Percentiles rank a stretch among this genome's conserved stretches.
phyloP scores from a whole-genome alignment of 2,888 invertebrate species.

The Cheilosia impressa region DNA sequence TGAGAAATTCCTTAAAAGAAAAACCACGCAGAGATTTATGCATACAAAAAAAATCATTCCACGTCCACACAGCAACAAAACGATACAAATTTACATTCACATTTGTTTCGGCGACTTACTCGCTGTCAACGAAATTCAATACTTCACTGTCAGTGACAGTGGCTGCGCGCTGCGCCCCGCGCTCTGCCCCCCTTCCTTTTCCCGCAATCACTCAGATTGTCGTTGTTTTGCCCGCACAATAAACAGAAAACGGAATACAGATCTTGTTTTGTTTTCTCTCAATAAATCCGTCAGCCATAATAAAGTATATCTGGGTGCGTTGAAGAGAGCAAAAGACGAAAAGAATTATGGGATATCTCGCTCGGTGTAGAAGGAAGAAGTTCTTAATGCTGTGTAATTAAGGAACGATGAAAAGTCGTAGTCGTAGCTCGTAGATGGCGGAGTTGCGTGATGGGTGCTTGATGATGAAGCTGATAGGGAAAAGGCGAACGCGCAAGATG shows the following conservation, averaged over 20 bases:
- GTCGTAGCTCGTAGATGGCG: too few species aligned
- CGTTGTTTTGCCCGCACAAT: conserved; percentile 20
- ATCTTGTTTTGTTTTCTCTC: conserved; percentile 44
- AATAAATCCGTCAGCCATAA: conserved; percentile 58
- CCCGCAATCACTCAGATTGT: conserved; percentile 17
- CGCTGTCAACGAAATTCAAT: conserved; percentile 67
- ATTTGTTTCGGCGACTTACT: conserved; percentile 42
- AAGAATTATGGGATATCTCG: not conserved
- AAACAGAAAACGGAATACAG: not conserved
- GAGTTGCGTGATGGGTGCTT: conserved; percentile 33
- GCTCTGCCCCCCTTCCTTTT: not conserved
- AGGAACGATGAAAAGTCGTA: conserved; percentile 37
- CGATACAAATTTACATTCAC: conserved; percentile 58
- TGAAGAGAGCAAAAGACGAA: conserved; percentile 38
- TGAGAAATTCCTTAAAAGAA: conserved; percentile 14
- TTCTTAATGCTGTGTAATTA: conserved; percentile 55
- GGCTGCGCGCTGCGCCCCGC: conserved; percentile 1
- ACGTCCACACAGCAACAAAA: conserved; percentile 37
- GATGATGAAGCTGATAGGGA: conserved; percentile 35
- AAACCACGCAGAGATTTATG: conserved; percentile 50
- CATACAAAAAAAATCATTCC: conserved; percentile 8
- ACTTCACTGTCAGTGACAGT: conserved; percentile 49
- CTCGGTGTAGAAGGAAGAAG: not conserved
- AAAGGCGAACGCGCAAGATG: conserved; percentile 27
- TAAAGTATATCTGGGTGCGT: conserved; percentile 44